Evolutionary conservation across 2,888 invertebrate genomes (phyloP).

Genomic region (Oligia fasciuncula): DNA sequence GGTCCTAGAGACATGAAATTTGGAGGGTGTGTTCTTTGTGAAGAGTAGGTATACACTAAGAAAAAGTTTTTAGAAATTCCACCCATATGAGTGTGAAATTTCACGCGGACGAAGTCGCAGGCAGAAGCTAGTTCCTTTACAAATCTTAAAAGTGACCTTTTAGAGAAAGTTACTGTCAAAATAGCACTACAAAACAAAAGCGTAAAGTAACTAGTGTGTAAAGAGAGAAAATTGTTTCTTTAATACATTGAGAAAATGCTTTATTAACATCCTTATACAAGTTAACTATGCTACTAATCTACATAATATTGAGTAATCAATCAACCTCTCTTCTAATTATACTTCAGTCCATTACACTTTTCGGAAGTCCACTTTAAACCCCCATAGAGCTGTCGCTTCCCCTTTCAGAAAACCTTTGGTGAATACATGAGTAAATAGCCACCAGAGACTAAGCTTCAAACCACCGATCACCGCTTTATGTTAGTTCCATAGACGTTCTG

Average conservation of each 20-base stretch:
- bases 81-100: too few species aligned
- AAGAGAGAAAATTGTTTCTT: background rate
- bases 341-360: slow-evolving; percentile 45
- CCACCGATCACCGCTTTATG: background rate
- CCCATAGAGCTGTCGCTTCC: slow-evolving; percentile 29
- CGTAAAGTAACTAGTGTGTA: too few species aligned
- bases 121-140: background rate
- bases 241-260: background rate
- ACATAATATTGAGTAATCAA: slow-evolving; percentile 26
- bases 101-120: too few species aligned
- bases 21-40: too few species aligned
- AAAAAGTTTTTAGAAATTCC: too few species aligned
- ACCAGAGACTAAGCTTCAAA: slow-evolving; percentile 5
- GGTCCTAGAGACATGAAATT: too few species aligned
- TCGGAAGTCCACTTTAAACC: slow-evolving; percentile 34
- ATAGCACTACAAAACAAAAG: background rate
- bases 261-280: background rate
- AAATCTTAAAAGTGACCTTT: background rate
- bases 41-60: too few species aligned
- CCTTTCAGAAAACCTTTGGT: slow-evolving; percentile 30
- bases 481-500: background rate
- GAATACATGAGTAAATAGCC: slow-evolving; percentile 7
- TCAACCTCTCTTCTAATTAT: slow-evolving; percentile 23
- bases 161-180: background rate
- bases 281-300: slow-evolving; percentile 12